phyloP scores from a whole-genome alignment of 2,888 invertebrate species.

The Galerucella pusilla region DNA sequence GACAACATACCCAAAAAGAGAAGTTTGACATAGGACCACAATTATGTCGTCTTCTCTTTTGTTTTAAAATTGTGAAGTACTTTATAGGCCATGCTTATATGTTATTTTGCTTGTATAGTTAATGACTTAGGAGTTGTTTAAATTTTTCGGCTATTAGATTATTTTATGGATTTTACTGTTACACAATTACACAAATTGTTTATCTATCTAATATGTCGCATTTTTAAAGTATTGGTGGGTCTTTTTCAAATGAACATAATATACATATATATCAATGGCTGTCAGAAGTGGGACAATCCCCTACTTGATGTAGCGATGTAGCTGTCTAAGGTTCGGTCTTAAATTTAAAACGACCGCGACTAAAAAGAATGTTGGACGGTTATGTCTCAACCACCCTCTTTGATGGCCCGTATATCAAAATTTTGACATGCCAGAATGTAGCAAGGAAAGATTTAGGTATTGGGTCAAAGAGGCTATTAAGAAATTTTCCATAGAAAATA shows the following conservation, averaged over 20 bases:
- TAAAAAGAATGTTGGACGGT: slow-evolving; percentile 43
- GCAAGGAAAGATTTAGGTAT: slow-evolving; percentile 14
- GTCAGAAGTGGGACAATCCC: not conserved
- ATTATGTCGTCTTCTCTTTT: no score
- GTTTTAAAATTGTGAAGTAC: no score
- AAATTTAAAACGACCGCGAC: not conserved
- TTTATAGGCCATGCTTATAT: no score
- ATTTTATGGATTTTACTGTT: no score
- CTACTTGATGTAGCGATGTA: not conserved
- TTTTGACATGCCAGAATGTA: slow-evolving; percentile 54
- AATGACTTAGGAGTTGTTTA: no score
- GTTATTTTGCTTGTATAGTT: no score
- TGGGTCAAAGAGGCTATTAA: slow-evolving; percentile 10
- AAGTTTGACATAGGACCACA: no score
- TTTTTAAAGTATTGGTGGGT: no score
- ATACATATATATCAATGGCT: not conserved
- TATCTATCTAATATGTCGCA: no score
- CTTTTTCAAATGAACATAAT: not conserved
- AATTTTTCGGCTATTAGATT: no score
- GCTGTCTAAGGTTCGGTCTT: not conserved
- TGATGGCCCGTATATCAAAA: slow-evolving; percentile 64
- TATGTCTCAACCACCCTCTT: slow-evolving; percentile 35
- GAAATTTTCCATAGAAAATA: not conserved
- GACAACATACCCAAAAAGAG: no score
- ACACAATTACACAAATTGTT: no score